Conservation (phyloP, 2,888 invertebrate species). For the Agrochola macilenta region DNA sequence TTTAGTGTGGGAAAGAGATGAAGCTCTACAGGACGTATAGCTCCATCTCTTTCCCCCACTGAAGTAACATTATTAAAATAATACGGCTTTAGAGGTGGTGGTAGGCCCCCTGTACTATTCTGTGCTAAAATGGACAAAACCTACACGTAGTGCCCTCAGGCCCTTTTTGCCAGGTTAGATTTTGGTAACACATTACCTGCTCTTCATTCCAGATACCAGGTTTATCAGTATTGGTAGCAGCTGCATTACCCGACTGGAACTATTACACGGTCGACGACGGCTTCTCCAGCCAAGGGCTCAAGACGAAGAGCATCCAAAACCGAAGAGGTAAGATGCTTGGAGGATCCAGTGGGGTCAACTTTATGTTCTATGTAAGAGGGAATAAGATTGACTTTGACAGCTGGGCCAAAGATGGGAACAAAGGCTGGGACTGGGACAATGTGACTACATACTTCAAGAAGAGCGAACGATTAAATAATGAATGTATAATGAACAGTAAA, state of each 20-base stretch:
- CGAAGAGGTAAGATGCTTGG: constrained; percentile 92
- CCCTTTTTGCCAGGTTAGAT: neutral
- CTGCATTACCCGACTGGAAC: constrained; percentile 91
- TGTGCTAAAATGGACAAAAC: neutral
- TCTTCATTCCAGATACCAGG: constrained; percentile 68
- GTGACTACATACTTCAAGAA: constrained; percentile 77
- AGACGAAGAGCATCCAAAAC: constrained; percentile 71
- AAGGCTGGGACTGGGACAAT: constrained; percentile 77
- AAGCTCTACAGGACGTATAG: too few species aligned
- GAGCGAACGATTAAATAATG: constrained; percentile 70
- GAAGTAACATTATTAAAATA: too few species aligned
- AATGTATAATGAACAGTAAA: constrained; percentile 65
- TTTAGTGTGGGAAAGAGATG: too few species aligned
- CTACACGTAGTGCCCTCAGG: neutral
- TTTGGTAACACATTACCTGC: neutral
- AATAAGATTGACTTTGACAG: constrained; percentile 91
- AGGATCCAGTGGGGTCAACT: constrained; percentile 92
- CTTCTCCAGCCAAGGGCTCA: constrained; percentile 71
- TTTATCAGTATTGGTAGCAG: constrained; percentile 56
- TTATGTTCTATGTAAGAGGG: constrained; percentile 92
- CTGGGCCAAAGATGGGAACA: constrained; percentile 92
- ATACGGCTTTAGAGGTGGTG: too few species aligned
- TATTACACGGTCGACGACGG: constrained; percentile 74
- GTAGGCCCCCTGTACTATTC: too few species aligned
- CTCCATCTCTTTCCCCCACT: too few species aligned